Percentiles rank a stretch among this genome's conserved stretches.
These are phyloP conservation scores for Cyclophora albipunctata DNA, from an alignment of 2,888 invertebrate genomes.

Conservation along the genomic window DNA sequence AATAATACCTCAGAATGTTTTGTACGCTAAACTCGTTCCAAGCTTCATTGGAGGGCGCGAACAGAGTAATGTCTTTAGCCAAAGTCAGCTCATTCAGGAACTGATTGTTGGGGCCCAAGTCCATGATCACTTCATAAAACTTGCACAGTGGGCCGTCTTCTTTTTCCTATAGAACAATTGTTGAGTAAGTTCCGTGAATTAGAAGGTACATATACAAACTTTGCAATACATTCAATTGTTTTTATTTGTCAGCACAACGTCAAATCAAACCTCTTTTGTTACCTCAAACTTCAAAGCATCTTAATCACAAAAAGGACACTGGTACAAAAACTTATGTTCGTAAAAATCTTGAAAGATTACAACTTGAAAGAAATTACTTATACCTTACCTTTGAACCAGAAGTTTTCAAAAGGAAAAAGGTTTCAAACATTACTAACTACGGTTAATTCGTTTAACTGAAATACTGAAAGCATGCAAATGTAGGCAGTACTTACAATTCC, in stretches of 20 bases:
- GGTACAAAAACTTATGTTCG: constrained; percentile 4
- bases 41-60: constrained; percentile 93
- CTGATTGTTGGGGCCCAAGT: constrained; percentile 80
- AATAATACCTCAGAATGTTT: constrained; percentile 75
- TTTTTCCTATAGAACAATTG: constrained; percentile 42
- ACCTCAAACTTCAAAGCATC: constrained; percentile 32
- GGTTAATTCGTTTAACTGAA: neutral
- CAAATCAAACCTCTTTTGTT: constrained; percentile 47
- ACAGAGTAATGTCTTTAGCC: constrained; percentile 85
- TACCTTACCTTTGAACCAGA: constrained; percentile 26
- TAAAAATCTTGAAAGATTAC: constrained; percentile 14
- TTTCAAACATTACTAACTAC: constrained; percentile 18
- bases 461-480: constrained; percentile 31
- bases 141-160: constrained; percentile 81
- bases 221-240: no score
- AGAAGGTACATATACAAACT: no score
- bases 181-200: constrained; percentile 13
- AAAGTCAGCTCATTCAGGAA: constrained; percentile 82
- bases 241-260: no score
- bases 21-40: constrained; percentile 85
- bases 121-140: constrained; percentile 88
- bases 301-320: constrained; percentile 13
- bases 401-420: constrained; percentile 15
- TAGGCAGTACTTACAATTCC: constrained; percentile 66
- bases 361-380: constrained; percentile 19